Evolutionary conservation across 2,888 invertebrate genomes (phyloP).

Genomic region (Mesorhabditis spiculigera): DNA sequence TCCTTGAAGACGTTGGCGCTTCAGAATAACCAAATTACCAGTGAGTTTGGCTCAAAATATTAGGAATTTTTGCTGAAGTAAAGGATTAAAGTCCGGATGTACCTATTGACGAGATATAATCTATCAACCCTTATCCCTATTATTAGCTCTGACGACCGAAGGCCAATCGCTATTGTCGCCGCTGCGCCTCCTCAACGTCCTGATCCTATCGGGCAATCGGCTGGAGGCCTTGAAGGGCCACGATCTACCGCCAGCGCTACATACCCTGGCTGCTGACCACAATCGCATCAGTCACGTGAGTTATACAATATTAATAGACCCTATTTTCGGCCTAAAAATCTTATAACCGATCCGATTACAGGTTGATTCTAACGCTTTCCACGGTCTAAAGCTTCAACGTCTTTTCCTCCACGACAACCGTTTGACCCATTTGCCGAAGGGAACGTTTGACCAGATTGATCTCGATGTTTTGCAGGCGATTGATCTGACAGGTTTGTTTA

Average conservation of each 20-base stretch:
- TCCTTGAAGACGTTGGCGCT: constrained; percentile 22
- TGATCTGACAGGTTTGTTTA: constrained; percentile 45
- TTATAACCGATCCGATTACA: neutral
- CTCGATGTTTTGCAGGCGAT: constrained; percentile 40
- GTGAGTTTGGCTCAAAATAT: no score
- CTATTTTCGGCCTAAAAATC: neutral
- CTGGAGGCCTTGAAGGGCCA: constrained; percentile 20
- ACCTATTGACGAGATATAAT: no score
- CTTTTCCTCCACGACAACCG: constrained; percentile 51
- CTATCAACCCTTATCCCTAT: neutral
- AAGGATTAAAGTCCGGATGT: no score
- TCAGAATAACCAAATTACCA: constrained; percentile 29
- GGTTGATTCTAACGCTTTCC: constrained; percentile 42
- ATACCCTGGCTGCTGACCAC: constrained; percentile 31
- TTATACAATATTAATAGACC: no score
- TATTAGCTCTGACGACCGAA: constrained; percentile 14
- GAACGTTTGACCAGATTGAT: constrained; percentile 44
- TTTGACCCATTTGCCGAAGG: constrained; percentile 44
- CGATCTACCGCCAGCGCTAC: constrained; percentile 32
- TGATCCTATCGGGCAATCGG: constrained; percentile 62
- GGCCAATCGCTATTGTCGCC: constrained; percentile 52
- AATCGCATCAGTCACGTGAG: constrained; percentile 24
- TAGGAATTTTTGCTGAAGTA: no score
- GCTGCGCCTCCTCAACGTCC: constrained; percentile 56
- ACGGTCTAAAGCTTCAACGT: constrained; percentile 35